Conservation (phyloP, 2,888 invertebrate genomes). For the Hermaeophaga mercurialis region DNA sequence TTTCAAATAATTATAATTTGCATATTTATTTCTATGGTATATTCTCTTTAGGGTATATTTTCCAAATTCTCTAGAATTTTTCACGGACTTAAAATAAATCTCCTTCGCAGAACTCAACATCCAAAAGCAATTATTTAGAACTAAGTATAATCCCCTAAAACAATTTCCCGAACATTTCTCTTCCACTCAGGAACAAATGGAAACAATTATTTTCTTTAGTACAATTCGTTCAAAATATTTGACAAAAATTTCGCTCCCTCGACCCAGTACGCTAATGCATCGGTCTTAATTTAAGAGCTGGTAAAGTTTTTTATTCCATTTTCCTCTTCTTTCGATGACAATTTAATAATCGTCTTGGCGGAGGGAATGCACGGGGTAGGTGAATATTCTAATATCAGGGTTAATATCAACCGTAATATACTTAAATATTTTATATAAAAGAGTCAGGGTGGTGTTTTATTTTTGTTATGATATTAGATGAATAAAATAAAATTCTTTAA, state of each 20-base stretch:
- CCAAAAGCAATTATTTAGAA: constrained; percentile 8
- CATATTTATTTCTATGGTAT: too few relatives aligned
- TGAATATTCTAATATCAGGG: too few relatives aligned
- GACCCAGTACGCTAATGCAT: background rate
- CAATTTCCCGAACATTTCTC: constrained; percentile 4
- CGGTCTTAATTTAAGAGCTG: background rate
- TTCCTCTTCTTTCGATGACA: constrained; percentile 12
- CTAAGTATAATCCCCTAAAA: constrained; percentile 9
- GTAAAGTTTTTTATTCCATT: constrained; percentile 4
- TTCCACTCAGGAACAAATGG: background rate
- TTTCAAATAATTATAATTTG: too few relatives aligned
- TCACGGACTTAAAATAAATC: background rate
- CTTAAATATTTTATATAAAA: too few relatives aligned
- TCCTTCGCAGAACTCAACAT: constrained; percentile 2
- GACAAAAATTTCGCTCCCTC: constrained; percentile 2
- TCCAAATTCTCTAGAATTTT: background rate
- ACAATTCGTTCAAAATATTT: background rate
- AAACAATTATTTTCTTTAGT: background rate
- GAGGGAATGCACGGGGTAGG: background rate
- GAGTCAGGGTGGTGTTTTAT: too few relatives aligned
- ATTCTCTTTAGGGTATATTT: too few relatives aligned
- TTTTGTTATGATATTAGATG: too few relatives aligned
- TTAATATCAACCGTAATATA: too few relatives aligned
- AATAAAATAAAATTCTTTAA: too few relatives aligned
- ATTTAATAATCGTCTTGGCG: constrained; percentile 26